Evolutionary conservation across 2,113 vertebrate species (phyloP), one percentile per base, ranked within the genome.

Genomic region (Tympanuchus pallidicinctus): DNA sequence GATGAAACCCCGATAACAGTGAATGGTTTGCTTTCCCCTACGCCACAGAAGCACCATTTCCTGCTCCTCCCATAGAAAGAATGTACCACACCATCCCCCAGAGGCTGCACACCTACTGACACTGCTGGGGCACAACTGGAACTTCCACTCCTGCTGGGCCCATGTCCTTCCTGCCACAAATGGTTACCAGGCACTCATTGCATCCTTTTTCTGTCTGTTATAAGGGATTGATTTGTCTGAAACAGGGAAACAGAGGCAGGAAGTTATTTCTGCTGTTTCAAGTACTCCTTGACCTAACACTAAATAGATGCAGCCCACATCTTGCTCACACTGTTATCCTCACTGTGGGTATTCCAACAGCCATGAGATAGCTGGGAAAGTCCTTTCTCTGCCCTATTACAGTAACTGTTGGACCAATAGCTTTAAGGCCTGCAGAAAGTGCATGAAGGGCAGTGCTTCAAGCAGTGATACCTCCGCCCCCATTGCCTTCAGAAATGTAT

Each of bases 11-110:
- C 60, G 56, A 30, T 1, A 2, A 76, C 66, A 76, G 42, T 48
- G 52, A 78, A 91, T 75, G 70, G 36, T 50, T 95, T 90, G 82
- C 84, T 95, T 95, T 91, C 88, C 82, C 80, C 82, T 43, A 27
- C 0, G 0, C 65, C 63, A 28, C 50, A 78, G 54, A 89, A 76
- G 40, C 7, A 9, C 36, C 0, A 0, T 81, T 97, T 94, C 94
- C 95, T 94, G 91, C 89, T 86, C 94, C 95, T 92, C 93, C 96
- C 88, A 52, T 82, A 47, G 65, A n/a, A 88, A 65, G 63, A 85
- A 92, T 91, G 80, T 67, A 65, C 73, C 54, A 52, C 4, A 61
- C 70, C 0, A 54, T 65, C 50, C 28, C 17, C 74, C 52, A 8
- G 47, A 56, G 59, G 8, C 78, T 50, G 36, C 78, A 82, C 75